Evolutionary conservation across 2,113 vertebrate species (phyloP).

Genomic region (Aegotheles bennettii): DNA sequence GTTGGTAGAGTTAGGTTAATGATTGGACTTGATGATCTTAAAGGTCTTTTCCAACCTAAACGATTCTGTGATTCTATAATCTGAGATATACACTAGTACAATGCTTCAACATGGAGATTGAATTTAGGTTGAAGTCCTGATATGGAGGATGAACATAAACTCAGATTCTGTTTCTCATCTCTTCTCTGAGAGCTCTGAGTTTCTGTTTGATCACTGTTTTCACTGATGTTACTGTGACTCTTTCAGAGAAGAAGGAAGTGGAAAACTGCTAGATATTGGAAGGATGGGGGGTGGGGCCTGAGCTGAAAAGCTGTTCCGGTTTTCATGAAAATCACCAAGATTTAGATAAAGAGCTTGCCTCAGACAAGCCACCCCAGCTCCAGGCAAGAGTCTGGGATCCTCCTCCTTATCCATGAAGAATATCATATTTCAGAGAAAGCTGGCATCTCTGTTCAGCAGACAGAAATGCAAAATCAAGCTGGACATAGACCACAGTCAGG

Average conservation of each 20-base stretch:
- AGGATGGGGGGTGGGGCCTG: neutral
- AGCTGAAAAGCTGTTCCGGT: neutral
- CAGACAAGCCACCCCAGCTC: neutral
- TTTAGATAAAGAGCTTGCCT: neutral
- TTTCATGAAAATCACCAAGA: neutral
- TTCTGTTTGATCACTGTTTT: neutral
- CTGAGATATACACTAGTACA: neutral
- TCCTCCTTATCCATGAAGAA: neutral
- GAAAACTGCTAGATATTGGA: neutral
- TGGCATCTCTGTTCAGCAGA: neutral
- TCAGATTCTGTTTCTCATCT: neutral
- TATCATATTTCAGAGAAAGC: neutral
- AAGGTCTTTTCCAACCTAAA: too few relatives aligned
- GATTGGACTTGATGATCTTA: too few relatives aligned
- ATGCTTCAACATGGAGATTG: neutral
- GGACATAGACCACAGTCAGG: fast-evolving
- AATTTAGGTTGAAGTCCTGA: neutral
- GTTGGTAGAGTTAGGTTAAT: too few relatives aligned
- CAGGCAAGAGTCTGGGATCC: neutral
- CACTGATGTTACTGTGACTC: neutral
- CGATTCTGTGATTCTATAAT: too few relatives aligned
- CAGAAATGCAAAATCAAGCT: neutral
- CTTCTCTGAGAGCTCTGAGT: neutral
- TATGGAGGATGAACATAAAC: neutral
- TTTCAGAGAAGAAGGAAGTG: neutral